These are phyloP conservation scores for Leptopilina drosophilae DNA, from an alignment of 2,888 invertebrate genomes.

Conservation along the genomic window DNA sequence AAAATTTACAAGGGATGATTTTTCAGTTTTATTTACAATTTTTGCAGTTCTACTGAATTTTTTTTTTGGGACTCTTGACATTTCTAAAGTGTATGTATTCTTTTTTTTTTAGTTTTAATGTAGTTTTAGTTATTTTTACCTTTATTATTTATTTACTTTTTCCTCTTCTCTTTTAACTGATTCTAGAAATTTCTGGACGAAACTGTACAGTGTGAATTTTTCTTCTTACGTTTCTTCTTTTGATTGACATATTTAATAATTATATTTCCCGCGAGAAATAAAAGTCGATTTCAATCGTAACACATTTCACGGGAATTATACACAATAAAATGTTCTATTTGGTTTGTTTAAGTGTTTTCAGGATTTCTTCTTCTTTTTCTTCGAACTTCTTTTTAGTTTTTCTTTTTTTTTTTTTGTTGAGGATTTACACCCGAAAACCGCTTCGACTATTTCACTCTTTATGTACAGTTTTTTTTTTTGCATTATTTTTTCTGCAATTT, in stretches of 20 bases:
- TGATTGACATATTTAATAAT: not conserved
- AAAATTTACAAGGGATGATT: conserved; percentile 1
- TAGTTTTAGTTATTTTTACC: not conserved
- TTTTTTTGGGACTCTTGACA: not conserved
- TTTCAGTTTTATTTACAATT: not conserved
- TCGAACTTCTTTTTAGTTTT: not conserved
- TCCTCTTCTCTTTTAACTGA: not conserved
- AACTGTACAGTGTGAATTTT: conserved; percentile 33
- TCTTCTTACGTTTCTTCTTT: not conserved
- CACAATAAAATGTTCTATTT: conserved; percentile 9
- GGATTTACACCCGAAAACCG: conserved; percentile 18
- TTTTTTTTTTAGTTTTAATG: not conserved
- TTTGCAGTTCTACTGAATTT: conserved; percentile 6
- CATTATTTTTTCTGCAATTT: too few relatives aligned
- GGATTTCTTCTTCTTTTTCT: not conserved
- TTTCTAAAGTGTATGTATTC: not conserved
- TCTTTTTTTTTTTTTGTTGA: not conserved
- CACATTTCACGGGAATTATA: not conserved
- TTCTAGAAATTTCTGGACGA: not conserved
- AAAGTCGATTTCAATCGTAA: too few relatives aligned
- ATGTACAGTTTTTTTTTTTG: conserved; percentile 52
- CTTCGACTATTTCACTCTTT: conserved; percentile 41
- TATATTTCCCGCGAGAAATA: not conserved
- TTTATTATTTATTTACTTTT: not conserved
- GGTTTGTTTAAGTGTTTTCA: conserved; percentile 7